These are phyloP conservation scores for Psittacara wagleri DNA, from an alignment of 2,113 vertebrate species.

Conservation along the genomic window DNA sequence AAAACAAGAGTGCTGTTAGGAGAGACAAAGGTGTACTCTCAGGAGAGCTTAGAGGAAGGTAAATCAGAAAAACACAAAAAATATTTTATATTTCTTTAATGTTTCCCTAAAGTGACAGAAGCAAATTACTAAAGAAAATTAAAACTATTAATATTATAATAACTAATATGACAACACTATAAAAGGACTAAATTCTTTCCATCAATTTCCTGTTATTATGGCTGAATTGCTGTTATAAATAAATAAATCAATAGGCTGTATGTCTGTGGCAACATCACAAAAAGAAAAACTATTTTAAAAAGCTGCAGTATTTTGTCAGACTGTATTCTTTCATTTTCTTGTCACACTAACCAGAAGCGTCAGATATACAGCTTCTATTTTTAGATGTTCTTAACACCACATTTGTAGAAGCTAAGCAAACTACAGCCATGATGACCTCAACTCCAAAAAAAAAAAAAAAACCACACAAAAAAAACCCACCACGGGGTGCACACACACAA, in stretches of 20 bases:
- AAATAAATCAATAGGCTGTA: not conserved
- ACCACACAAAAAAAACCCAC: not conserved
- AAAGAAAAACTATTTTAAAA: not conserved
- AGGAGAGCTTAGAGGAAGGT: not conserved
- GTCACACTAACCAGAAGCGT: not conserved
- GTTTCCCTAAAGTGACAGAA: not conserved
- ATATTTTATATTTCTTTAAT: not conserved
- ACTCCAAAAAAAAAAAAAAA: not conserved
- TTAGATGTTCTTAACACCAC: not conserved
- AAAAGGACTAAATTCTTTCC: not conserved
- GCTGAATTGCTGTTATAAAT: not conserved
- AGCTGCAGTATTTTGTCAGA: not conserved
- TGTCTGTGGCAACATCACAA: not conserved
- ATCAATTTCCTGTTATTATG: not conserved
- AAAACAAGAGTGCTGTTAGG: not conserved
- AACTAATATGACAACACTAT: not conserved
- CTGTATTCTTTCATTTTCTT: not conserved
- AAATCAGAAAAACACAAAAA: not conserved
- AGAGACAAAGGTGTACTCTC: not conserved
- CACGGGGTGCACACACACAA: not conserved
- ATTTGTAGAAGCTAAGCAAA: not conserved
- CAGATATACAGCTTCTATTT: conserved; percentile 29
- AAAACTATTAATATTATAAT: not conserved
- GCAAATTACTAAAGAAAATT: not conserved
- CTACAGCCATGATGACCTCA: not conserved